Evolutionary conservation across 1,140 invertebrate species (phyloP), one percentile per base, ranked within the genome.

Genomic region (Ceratitis capitata): DNA sequence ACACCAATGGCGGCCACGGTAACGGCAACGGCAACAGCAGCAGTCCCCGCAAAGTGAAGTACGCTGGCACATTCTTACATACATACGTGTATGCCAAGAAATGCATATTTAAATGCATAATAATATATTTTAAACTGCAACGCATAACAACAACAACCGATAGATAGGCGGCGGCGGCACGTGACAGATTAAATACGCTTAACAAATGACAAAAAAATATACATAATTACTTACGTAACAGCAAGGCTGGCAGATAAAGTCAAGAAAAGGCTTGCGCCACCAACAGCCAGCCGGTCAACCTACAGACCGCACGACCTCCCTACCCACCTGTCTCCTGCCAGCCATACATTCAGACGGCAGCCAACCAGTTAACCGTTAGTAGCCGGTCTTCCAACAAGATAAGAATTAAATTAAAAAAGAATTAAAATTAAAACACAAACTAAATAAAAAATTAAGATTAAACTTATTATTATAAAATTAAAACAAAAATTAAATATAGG

Each of bases 141-240:
- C 45, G 69, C 23, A 42, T n/a, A 39, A 42, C 64, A 42, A 26
- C 29, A 16, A 35, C n/a, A 12, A n/a, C n/a, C 14, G 35, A 23
- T 39, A 78, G 69, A 78, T 78, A 78, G 39, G 69, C 69, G 69
- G 69, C 69, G 69, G 69, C 39, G 69, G 69, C 69, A 78, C 69
- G 69, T 42, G 69, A 78, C 69, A 78, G 45, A 47, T 78, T 78
- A 45, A 78, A 69, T 69, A 39, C 14, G 19, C 16, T 78, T 39
- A 45, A 23, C 19, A 47, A 78, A 45, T 39, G 45, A 39, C 39
- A 45, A 45, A 23, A 45, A 78, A 45, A 56, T 5, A 56, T 1
- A 7, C 32, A 12, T 26, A 23, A 47, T 45, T 45, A 26, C 9
- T 39, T 45, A 23, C 69, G 26, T 19, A 42, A n/a, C 42, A 23